Evolutionary conservation across 2,888 invertebrate species (phyloP).

Genomic region (Herminia tarsipennalis): DNA sequence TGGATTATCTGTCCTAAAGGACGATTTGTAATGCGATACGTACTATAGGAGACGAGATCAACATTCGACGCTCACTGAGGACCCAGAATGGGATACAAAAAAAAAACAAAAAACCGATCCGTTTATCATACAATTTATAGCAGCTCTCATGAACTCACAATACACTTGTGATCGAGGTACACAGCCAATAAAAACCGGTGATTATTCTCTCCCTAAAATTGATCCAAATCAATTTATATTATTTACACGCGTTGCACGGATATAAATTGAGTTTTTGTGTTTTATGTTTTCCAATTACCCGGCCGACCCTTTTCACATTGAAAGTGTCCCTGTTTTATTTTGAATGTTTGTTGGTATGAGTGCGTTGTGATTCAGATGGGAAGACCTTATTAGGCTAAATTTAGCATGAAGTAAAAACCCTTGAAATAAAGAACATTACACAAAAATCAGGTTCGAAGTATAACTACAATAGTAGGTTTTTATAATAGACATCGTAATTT

Average conservation of each 20-base stretch:
- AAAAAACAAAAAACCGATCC: slow-evolving; percentile 58
- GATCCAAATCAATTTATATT: slow-evolving; percentile 66
- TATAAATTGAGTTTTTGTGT: slow-evolving; percentile 63
- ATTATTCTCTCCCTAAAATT: slow-evolving; percentile 64
- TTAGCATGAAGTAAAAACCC: no score
- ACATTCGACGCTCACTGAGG: slow-evolving; percentile 20
- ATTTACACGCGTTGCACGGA: slow-evolving; percentile 51
- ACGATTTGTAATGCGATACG: slow-evolving; percentile 42
- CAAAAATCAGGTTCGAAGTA: slow-evolving; percentile 9
- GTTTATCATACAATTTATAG: slow-evolving; percentile 64
- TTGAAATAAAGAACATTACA: slow-evolving; percentile 24
- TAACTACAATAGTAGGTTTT: slow-evolving; percentile 12
- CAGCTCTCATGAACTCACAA: slow-evolving; percentile 66
- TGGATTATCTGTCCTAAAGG: slow-evolving; percentile 45
- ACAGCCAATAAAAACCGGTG: slow-evolving; percentile 59
- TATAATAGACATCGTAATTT: no score
- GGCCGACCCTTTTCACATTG: slow-evolving; percentile 47
- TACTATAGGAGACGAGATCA: slow-evolving; percentile 53
- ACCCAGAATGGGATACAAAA: slow-evolving; percentile 42
- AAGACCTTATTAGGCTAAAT: slow-evolving; percentile 21
- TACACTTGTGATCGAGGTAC: slow-evolving; percentile 57
- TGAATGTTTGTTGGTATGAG: slow-evolving; percentile 38
- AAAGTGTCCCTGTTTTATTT: slow-evolving; percentile 45
- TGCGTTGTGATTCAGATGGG: slow-evolving; percentile 29
- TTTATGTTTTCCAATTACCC: slow-evolving; percentile 60